phyloP scores from a whole-genome alignment of 2,888 invertebrate species.

The Callinectes sapidus region DNA sequence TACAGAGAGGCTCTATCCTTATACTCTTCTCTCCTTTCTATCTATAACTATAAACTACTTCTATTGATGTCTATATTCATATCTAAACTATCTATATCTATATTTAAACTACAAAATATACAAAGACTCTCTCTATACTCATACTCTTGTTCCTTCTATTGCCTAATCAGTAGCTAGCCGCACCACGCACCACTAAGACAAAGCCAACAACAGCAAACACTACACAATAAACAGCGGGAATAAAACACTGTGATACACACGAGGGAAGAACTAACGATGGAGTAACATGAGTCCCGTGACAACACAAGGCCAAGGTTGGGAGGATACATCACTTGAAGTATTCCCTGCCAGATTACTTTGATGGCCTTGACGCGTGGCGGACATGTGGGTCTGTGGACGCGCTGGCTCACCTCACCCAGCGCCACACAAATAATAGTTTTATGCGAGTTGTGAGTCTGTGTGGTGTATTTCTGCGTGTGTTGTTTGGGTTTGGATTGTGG shows the following conservation, averaged over 20 bases:
- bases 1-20: background rate
- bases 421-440: background rate
- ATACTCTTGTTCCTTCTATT: background rate
- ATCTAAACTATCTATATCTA: too few relatives aligned
- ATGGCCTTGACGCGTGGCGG: background rate
- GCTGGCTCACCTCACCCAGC: background rate
- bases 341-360: slow-evolving; percentile 5
- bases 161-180: background rate
- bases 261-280: background rate
- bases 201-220: background rate
- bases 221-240: background rate
- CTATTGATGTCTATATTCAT: too few relatives aligned
- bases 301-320: background rate
- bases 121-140: too few relatives aligned
- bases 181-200: background rate
- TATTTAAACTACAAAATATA: background rate
- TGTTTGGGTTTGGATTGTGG: too few relatives aligned
- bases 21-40: too few relatives aligned
- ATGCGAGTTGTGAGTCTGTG: background rate
- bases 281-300: background rate
- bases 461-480: background rate
- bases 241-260: background rate
- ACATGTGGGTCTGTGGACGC: background rate
- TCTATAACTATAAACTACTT: too few relatives aligned
- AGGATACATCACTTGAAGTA: background rate